phyloP scores from a whole-genome alignment of 2,113 vertebrate species.

The Campylomormyrus tamandua region DNA sequence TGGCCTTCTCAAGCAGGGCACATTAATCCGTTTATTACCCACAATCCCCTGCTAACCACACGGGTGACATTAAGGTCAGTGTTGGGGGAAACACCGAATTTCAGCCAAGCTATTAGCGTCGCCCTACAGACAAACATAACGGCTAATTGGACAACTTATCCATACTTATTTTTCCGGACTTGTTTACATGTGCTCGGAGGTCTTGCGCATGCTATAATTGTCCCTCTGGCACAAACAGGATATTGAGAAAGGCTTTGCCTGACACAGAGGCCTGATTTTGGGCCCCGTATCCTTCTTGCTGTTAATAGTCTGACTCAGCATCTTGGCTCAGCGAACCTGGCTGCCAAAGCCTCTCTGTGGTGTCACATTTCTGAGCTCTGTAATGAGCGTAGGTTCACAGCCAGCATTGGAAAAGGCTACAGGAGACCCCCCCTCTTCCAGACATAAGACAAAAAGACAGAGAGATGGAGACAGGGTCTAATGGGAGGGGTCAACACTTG shows the following conservation, averaged over 20 bases:
- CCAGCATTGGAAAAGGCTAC: not conserved
- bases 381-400: constrained; percentile 19
- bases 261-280: not conserved
- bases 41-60: not conserved
- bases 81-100: not conserved
- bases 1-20: not conserved
- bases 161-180: not conserved
- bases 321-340: constrained; percentile 46
- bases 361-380: constrained; percentile 46
- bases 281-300: constrained; percentile 17
- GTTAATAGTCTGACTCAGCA: constrained; percentile 13
- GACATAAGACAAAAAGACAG: not conserved
- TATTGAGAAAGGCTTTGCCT: constrained; percentile 3
- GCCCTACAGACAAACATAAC: not conserved
- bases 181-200: not conserved
- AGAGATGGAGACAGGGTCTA: not conserved
- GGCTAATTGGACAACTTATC: not conserved
- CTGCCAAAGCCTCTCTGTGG: constrained; percentile 41
- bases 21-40: not conserved
- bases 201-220: not conserved
- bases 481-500: not conserved
- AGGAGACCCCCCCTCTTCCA: not conserved
- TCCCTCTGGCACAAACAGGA: constrained; percentile 22
- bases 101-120: not conserved
- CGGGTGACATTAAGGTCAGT: not conserved